Conservation (phyloP, 2,113 vertebrate genomes). For the Hiodon alosoides region DNA sequence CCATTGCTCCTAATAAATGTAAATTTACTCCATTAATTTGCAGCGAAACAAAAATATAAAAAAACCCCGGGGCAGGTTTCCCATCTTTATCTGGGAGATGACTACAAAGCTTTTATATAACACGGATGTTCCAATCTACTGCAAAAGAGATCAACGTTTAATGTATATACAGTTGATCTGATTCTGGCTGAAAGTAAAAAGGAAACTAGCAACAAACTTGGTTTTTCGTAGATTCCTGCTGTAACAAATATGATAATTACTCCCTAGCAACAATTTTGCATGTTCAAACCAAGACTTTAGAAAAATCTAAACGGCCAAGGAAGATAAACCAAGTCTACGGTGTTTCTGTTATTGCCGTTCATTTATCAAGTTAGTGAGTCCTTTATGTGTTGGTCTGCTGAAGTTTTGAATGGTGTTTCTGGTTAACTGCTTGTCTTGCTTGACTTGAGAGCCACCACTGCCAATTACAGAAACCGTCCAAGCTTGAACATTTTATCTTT, state of each 20-base stretch:
- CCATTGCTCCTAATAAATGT: constrained; percentile 11
- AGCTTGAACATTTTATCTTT: too few relatives aligned
- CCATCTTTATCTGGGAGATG: not conserved
- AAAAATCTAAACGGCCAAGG: too few relatives aligned
- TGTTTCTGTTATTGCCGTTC: too few relatives aligned
- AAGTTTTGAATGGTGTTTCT: too few relatives aligned
- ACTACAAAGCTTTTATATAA: constrained; percentile 10
- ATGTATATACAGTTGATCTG: constrained; percentile 3
- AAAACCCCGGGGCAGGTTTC: constrained; percentile 10
- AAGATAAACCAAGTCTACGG: too few relatives aligned
- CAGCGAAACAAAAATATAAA: constrained; percentile 1
- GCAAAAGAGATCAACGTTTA: not conserved
- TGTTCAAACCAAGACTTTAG: not conserved
- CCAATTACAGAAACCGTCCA: too few relatives aligned
- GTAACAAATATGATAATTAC: constrained; percentile 3
- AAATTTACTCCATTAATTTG: not conserved
- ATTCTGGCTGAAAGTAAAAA: not conserved
- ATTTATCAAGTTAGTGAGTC: too few relatives aligned
- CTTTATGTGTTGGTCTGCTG: too few relatives aligned
- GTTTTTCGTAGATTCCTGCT: not conserved
- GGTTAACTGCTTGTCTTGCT: too few relatives aligned
- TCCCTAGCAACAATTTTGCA: not conserved
- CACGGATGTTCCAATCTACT: not conserved
- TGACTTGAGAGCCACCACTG: too few relatives aligned
- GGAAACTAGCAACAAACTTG: not conserved